A percentile compares a stretch with the other conserved stretches of the same genome.
Conservation (phyloP, 2,113 vertebrate genomes). For the Anguilla rostrata region DNA sequence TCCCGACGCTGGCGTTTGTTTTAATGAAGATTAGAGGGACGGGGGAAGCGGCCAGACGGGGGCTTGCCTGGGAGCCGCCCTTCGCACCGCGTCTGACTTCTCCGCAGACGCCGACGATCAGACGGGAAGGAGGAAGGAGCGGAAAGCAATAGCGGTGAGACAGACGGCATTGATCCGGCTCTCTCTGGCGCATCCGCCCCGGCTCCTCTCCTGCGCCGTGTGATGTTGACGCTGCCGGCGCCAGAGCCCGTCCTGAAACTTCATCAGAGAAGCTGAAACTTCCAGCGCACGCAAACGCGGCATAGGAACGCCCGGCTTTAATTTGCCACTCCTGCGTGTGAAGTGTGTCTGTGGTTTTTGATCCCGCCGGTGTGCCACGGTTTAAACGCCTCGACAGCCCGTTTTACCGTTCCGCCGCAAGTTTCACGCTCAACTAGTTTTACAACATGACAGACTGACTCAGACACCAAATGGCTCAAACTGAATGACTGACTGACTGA, state of each 20-base stretch:
- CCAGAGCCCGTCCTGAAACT: neutral
- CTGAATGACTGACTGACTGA: neutral
- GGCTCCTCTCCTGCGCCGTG: neutral
- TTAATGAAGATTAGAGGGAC: neutral
- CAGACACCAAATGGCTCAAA: neutral
- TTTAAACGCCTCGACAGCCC: neutral
- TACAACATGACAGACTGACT: neutral
- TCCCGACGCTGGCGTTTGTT: neutral
- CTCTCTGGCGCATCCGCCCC: neutral
- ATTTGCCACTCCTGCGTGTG: neutral
- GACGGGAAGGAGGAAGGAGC: neutral
- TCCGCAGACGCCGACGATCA: neutral
- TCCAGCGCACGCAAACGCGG: neutral
- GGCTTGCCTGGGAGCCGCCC: too few species aligned
- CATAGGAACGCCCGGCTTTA: neutral
- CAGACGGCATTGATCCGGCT: neutral
- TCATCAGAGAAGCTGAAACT: neutral
- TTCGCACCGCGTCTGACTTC: too few species aligned
- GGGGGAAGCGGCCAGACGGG: neutral
- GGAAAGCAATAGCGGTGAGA: neutral
- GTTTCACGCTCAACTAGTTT: neutral
- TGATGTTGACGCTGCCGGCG: neutral
- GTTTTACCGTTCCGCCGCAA: neutral
- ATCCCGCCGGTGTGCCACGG: neutral
- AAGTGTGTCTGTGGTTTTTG: too few species aligned